phyloP scores from a whole-genome alignment of 2,113 vertebrate species.

The Natator depressus region DNA sequence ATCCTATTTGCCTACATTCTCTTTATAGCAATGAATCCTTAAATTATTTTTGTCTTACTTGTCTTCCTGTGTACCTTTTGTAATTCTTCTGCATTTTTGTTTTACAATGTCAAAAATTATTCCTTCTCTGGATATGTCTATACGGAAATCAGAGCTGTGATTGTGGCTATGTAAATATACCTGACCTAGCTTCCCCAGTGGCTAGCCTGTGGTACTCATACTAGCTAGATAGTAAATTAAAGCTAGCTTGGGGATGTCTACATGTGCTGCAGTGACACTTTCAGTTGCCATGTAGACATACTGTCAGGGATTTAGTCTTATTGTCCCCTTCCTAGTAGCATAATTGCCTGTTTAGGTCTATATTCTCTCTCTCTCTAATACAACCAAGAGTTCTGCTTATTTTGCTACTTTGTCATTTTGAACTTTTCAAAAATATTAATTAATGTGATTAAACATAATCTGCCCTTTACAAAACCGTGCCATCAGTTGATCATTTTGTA shows the following conservation, averaged over 20 bases:
- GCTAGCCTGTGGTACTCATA: background rate
- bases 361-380: background rate
- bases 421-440: background rate
- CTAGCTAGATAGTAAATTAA: background rate
- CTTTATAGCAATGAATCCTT: too few species aligned
- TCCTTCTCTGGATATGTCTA: background rate
- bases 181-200: background rate
- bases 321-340: background rate
- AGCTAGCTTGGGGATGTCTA: background rate
- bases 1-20: background rate
- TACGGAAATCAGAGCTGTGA: background rate
- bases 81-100: too few species aligned
- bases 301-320: background rate
- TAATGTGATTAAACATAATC: background rate
- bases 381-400: background rate
- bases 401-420: background rate
- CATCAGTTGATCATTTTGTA: background rate
- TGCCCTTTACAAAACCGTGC: background rate
- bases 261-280: background rate
- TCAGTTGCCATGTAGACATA: background rate
- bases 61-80: too few species aligned
- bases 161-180: background rate
- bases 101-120: background rate
- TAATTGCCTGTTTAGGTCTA: background rate
- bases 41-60: too few species aligned